Base-by-base conservation (phyloP, 2,797 vertebrate genomes). In the Myoxocephalus aenaeus region DNA sequence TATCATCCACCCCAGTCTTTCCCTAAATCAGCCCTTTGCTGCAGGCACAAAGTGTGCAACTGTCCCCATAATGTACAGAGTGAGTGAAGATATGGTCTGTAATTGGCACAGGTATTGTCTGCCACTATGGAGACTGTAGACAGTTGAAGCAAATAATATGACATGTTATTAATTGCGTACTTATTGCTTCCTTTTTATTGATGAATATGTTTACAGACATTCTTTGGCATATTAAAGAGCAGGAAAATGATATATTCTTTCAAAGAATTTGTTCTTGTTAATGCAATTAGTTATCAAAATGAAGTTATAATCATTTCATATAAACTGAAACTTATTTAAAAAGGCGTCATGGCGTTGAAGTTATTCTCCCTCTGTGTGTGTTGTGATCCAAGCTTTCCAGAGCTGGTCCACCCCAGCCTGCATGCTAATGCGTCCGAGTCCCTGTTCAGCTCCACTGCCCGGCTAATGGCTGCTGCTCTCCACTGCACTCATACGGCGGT, bases 1-100 rank as follows among this genome's bases (percentile, higher is more conserved):
- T n/a, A 36, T 66, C 70, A 58, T 54, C 25, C 56, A 25, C 46
- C 53, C 14, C 54, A 61, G 38, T 57, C 57, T 80, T 65, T 83
- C 29, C 65, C 57, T 63, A 53, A 46, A 73, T 77, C 66, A n/a
- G 15, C 18, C 63, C 22, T 42, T 73, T 69, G 54, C 63, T 59
- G 38, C 5, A 2, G 65, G 65, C 57, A 27, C 62, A 76, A 13
- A 50, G 36, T 50, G 13, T 29, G 53, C 42, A 40, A 14, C 5
- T 61, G 57, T 66, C 27, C n/a, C 54, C 40, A 61, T 53, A 9
- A 48, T 20, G 54, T 40, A 65, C 34, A 71, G 34, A 29, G 2
- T 17, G 25, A 61, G 53, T 13, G 57, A 46, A 50, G 53, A 65
- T 29, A 65, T 22, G 34, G 7, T 18, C n/a, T 27, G 50, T 38